Evolutionary conservation across 2,113 vertebrate genomes (phyloP).

Genomic region (Notothenia rossii): DNA sequence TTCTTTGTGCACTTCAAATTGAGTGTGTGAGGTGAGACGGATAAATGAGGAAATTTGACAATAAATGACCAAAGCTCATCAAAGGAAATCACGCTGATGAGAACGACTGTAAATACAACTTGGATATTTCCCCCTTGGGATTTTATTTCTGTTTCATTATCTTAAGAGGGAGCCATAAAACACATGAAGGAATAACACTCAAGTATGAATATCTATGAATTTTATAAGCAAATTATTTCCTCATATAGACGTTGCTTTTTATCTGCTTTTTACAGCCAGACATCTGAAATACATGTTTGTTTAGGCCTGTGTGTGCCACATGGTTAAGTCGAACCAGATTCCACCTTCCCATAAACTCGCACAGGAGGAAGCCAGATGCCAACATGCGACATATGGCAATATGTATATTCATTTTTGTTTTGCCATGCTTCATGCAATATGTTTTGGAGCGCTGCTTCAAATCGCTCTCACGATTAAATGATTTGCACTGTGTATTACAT

Average conservation of each 20-base stretch:
- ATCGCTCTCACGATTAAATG: conserved; percentile 20
- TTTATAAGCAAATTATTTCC: conserved; percentile 74
- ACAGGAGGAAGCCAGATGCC: conserved; percentile 73
- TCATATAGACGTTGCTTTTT: conserved; percentile 49
- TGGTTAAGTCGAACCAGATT: conserved; percentile 74
- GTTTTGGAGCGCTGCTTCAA: conserved; percentile 27
- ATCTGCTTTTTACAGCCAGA: conserved; percentile 62
- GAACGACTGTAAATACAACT: conserved; percentile 50
- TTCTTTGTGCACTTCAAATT: conserved; percentile 55
- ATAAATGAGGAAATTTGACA: conserved; percentile 57
- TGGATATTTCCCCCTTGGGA: conserved; percentile 32
- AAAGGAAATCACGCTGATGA: conserved; percentile 50
- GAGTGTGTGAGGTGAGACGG: conserved; percentile 55
- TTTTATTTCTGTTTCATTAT: conserved; percentile 64
- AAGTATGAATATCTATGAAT: conserved; percentile 56
- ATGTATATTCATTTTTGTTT: conserved; percentile 39
- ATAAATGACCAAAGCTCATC: conserved; percentile 60
- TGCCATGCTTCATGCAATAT: conserved; percentile 10
- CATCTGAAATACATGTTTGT: conserved; percentile 71
- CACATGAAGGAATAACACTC: conserved; percentile 51
- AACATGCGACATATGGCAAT: conserved; percentile 55
- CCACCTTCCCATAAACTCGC: conserved; percentile 55
- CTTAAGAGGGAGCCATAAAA: conserved; percentile 51
- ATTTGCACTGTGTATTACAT: not conserved
- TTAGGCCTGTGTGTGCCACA: conserved; percentile 69